Evolutionary conservation across 2,797 vertebrate species (phyloP), one percentile per base, ranked within the genome.

Genomic region (Enteromius fasciolatus): DNA sequence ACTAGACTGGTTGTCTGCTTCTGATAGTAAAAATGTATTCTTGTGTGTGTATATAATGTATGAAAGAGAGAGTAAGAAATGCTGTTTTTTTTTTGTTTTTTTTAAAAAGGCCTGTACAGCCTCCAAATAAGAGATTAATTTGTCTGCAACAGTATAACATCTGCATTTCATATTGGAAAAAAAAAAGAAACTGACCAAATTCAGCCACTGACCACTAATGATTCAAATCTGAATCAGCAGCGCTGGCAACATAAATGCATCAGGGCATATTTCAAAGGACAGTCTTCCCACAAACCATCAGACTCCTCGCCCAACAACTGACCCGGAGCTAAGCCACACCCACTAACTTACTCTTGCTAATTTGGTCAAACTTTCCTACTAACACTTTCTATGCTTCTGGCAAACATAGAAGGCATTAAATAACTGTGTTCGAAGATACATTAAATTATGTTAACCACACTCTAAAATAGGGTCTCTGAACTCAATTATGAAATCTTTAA

Each of bases 211-310:
- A 82, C 81, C 81, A 75, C 70, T 67, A 82, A 82, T 82, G 61
- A 82, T 76, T 82, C 72, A 82, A 63, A 54, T 82, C 61, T 74
- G 69, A 81, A 81, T 81, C 74, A 82, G 73, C 73, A 76, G 50
- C 74, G 48, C 50, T 59, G 64, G 64, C 36, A 70, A 31, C 41
- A 76, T 76, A 68, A 57, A 67, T 69, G 54, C 48, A 59, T 70
- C 41, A 69, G 64, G 28, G 25, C 28, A 17, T 67, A 54, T 76
- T 75, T 54, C 23, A 75, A 82, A 76, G 8, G 23, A 48, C 72
- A 67, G 23, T 54, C 61, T 75, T 82, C 72, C 72, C 72, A 76
- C 61, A 74, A 75, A 68, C 48, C 33, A 75, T 67, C 41, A 77
- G 36, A 31, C 74, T 69, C 74, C 50, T 83, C 66, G 4, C 81